Base-by-base conservation (phyloP, 1,140 invertebrate genomes). In the Theocolax elegans region DNA sequence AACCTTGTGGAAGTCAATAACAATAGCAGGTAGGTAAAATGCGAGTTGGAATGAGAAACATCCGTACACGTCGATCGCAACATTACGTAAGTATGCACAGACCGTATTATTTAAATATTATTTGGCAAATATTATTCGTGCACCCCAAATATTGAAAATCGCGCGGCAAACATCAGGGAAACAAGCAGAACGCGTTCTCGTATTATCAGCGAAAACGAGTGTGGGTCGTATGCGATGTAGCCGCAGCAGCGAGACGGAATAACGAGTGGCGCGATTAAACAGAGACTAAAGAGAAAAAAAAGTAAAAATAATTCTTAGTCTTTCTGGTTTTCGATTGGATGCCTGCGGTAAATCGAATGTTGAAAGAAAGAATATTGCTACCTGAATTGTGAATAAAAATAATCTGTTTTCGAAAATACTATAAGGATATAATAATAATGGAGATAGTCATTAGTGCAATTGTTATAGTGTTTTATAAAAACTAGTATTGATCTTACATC, bases 71-170 rank as follows among this genome's bases (percentile, higher is more conserved):
- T 1, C 3, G 17, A 15, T 48, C 10, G 25, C 25, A 53, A 35
- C 10, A 35, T 35, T 6, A 7, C 27, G 53, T 19, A 35, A 38
- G 53, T 56, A 56, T 19, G 35, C 17, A 56, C 9, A n/a, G n/a
- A 19, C 4, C 46, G 46, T 9, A 9, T 3, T n/a, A n/a, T n/a
- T n/a, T n/a, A n/a, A n/a, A n/a, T n/a, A 35, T 35, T 35, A 35
- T 35, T 51, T n/a, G 23, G 49, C 49, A 51, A 51, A 51, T 23
- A 27, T 51, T 25, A 51, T 25, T 25, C 12, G 10, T 29, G 53
- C 27, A 15, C 10, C 15, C 31, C 15, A 56, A 56, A 56, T 35
- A 56, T n/a, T 27, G 53, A 38, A 56, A 56, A 56, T 35, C 27
- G 29, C 12, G 53, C 3, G 4, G 53, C n/a, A 35, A 56, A 10